These are phyloP conservation scores for Calyptommatus sinebrachiatus DNA, from an alignment of 2,113 vertebrate species.

Conservation along the genomic window DNA sequence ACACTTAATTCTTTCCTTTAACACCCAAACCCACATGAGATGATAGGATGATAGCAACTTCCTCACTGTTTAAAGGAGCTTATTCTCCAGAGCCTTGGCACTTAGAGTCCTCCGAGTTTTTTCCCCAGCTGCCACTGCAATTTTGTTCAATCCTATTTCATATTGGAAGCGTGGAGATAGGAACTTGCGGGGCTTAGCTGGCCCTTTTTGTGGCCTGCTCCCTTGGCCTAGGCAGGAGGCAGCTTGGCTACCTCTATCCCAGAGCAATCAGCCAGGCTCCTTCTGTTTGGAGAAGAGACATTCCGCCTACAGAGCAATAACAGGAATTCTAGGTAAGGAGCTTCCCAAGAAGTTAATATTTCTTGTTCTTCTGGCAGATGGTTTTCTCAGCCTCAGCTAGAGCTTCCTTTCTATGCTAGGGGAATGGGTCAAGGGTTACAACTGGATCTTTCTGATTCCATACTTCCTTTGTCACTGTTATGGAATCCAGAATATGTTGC, in stretches of 20 bases:
- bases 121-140: conserved; percentile 4
- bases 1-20: conserved; percentile 62
- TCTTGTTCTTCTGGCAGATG: too few species aligned
- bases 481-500: too few species aligned
- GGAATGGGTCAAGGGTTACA: too few species aligned
- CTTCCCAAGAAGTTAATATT: too few species aligned
- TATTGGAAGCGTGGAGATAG: conserved; percentile 35
- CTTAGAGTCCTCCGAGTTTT: conserved; percentile 41
- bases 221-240: conserved; percentile 12
- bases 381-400: too few species aligned
- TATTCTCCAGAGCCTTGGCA: conserved; percentile 40
- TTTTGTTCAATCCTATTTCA: conserved; percentile 52
- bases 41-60: conserved; percentile 42
- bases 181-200: conserved; percentile 29
- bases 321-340: too few species aligned
- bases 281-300: background rate
- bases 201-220: conserved; percentile 15
- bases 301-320: background rate
- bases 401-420: too few species aligned
- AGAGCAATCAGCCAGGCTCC: background rate
- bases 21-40: conserved; percentile 42
- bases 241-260: conserved; percentile 1
- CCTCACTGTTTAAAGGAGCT: conserved; percentile 22
- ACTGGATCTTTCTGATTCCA: too few species aligned
- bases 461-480: too few species aligned